Evolutionary conservation across 2,113 vertebrate genomes (phyloP).

Genomic region (Solenodon paradoxus): DNA sequence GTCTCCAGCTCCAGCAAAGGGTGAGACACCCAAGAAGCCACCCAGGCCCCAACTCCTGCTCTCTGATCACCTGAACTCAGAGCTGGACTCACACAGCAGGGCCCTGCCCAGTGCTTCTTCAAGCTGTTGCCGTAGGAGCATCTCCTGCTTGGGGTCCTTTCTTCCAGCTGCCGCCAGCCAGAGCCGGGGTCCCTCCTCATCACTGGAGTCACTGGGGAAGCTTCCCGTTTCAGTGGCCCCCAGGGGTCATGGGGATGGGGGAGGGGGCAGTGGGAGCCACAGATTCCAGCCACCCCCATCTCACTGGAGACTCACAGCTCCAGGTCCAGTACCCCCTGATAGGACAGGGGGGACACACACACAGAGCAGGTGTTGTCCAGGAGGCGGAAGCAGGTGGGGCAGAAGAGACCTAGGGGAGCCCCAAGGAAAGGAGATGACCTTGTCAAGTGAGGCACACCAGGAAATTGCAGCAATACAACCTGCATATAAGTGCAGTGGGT

Average conservation of each 20-base stretch:
- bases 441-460: background rate
- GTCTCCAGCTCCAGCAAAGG: too few relatives aligned
- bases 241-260: too few relatives aligned
- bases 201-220: conserved; percentile 87
- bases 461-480: background rate
- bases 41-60: background rate
- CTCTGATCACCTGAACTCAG: background rate
- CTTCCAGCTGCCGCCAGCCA: conserved; percentile 52
- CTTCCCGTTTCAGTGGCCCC: background rate
- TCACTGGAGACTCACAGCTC: conserved; percentile 85
- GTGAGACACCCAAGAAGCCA: background rate
- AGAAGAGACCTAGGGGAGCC: conserved; percentile 81
- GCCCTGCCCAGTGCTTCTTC: background rate
- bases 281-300: background rate
- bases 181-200: conserved; percentile 81
- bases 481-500: background rate
- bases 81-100: background rate
- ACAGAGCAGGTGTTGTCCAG: conserved; percentile 82
- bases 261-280: too few relatives aligned
- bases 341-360: conserved; percentile 81
- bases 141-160: background rate
- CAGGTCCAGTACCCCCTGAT: conserved; percentile 75
- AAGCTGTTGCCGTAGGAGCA: background rate
- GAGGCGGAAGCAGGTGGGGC: conserved; percentile 82
- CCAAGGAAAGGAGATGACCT: fast-evolving